These are phyloP conservation scores for Chlorocebus sabaeus DNA, from an alignment of 2,113 vertebrate species.

Conservation along the genomic window DNA sequence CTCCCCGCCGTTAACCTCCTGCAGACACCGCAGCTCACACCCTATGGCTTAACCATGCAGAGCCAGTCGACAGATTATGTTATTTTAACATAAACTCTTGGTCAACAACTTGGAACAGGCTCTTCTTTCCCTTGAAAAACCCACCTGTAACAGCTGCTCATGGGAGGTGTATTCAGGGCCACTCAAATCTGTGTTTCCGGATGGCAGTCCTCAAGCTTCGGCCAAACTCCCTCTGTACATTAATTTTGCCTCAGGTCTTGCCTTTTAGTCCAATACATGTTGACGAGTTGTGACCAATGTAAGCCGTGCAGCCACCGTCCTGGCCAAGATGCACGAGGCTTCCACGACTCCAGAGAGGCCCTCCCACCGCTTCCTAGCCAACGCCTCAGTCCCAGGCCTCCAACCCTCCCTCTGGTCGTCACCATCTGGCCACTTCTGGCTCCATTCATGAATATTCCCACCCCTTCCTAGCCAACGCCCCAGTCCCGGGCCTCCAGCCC, in stretches of 20 bases:
- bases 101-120: not conserved
- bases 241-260: not conserved
- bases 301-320: not conserved
- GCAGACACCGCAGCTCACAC: not conserved
- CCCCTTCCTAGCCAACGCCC: not conserved
- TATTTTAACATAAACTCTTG: not conserved
- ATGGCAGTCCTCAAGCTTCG: not conserved
- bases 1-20: not conserved
- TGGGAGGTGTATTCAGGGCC: not conserved
- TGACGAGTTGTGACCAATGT: not conserved
- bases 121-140: not conserved
- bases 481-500: rapidly evolving
- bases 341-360: not conserved
- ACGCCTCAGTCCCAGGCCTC: rapidly evolving
- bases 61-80: not conserved
- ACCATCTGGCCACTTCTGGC: too few species aligned
- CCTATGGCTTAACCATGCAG: not conserved
- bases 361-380: too few species aligned
- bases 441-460: too few species aligned
- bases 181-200: not conserved
- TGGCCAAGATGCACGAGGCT: not conserved
- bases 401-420: too few species aligned
- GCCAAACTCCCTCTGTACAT: not conserved
- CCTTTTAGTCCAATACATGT: not conserved
- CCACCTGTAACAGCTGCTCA: not conserved